Evolutionary conservation across 2,113 vertebrate genomes (phyloP), one percentile per base, ranked within the genome.

Genomic region (Takifugu flavidus): DNA sequence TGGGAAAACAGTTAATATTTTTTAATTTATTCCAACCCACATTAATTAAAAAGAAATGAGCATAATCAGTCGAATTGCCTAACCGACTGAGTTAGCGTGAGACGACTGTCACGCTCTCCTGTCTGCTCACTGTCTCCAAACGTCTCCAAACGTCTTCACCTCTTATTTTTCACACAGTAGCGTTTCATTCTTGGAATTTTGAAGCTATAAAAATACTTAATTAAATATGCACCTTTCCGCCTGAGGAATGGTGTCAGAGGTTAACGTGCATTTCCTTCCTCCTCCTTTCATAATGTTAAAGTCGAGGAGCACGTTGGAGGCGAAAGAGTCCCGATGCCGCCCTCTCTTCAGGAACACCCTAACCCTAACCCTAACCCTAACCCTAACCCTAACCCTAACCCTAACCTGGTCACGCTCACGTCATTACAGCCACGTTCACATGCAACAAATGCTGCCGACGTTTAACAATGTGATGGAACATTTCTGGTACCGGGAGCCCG

Each of bases 11-110:
- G 86, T 89, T 83, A 85, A 83, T 85, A 88, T 83, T 67, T 77
- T 63, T 77, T 88, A 87, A 88, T 90, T 65, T 88, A 90, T 89
- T 90, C 86, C 85, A 83, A 76, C 65, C 66, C 75, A 82, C 65
- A 70, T 85, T 88, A 87, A 87, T 90, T 90, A 83, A 87, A 53
- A 85, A 74, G 55, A 56, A 77, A 84, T 84, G 71, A 79, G 72
- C 82, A 78, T 88, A 89, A 91, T 88, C 76, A 85, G 84, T 85
- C 85, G 66, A 82, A 72, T 83, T 80, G 84, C 88, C 89, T 88
- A 79, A 89, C 77, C 67, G 71, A 63, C 70, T 72, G 70, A 78
- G 76, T 79, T 66, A 84, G 82, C 75, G 77, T 82, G 88, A 85
- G 72, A 68, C 71, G 70, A 72, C 65, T 77, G 25, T 20, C 20